phyloP scores from a whole-genome alignment of 2,797 vertebrate genomes.

The Typhlichthys eigenmanni region DNA sequence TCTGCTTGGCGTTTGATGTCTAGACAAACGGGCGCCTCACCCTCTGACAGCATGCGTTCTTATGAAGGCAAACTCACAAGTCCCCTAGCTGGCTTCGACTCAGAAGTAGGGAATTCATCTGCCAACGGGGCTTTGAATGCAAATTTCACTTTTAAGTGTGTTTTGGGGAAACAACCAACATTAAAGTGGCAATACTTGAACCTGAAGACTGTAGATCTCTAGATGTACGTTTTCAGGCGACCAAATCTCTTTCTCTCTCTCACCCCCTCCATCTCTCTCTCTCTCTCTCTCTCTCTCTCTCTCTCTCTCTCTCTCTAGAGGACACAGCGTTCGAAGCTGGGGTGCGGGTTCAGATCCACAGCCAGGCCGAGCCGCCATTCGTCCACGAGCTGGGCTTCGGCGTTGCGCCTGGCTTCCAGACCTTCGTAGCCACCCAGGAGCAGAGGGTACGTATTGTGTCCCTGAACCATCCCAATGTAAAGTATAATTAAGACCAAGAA shows the following conservation, averaged over 20 bases:
- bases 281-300: neutral
- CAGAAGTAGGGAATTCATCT: slow-evolving; percentile 6
- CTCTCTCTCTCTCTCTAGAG: slow-evolving; percentile 71
- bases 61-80: slow-evolving; percentile 24
- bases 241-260: too few relatives aligned
- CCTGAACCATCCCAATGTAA: too few relatives aligned
- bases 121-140: slow-evolving; percentile 18
- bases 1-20: slow-evolving; percentile 39
- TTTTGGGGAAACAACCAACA: too few relatives aligned
- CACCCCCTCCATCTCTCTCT: too few relatives aligned
- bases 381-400: slow-evolving; percentile 98
- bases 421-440: slow-evolving; percentile 97
- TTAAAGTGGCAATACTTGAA: too few relatives aligned
- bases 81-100: slow-evolving; percentile 5
- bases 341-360: slow-evolving; percentile 98
- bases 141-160: slow-evolving; percentile 5
- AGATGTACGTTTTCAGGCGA: too few relatives aligned
- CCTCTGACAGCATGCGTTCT: slow-evolving; percentile 16
- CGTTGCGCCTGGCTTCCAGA: slow-evolving; percentile 97
- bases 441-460: slow-evolving; percentile 83
- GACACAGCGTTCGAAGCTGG: slow-evolving; percentile 97
- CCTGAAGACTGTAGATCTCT: too few relatives aligned
- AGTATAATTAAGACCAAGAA: too few relatives aligned
- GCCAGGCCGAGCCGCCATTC: slow-evolving; percentile 95
- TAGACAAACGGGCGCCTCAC: slow-evolving; percentile 26